Base-by-base conservation (phyloP, 2,797 vertebrate species). In the Propithecus perrieri region DNA sequence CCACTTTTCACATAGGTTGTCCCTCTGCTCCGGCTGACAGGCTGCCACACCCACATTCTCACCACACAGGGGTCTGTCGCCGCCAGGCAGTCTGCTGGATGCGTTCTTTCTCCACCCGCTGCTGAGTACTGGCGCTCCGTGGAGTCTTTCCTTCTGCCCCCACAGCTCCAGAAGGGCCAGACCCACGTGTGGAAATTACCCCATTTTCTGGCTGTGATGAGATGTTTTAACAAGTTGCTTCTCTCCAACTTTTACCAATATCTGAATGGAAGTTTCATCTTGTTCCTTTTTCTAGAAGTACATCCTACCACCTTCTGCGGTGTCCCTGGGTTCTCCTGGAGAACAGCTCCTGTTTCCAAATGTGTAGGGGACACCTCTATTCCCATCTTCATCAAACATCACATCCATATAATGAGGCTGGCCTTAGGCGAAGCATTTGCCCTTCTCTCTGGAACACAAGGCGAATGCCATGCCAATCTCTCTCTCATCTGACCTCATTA, bases 401-500 rank as follows among this genome's bases (percentile, higher is more conserved):
- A 28, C 1, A 30, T 48, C 43, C 33, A 0, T 38, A n/a, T 13
- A 72, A 55, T 46, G 35, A 89, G 41, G 35, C 53, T 33, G 5
- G 24, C 63, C 50, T 69, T 74, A n/a, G 12, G 4, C 2, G 38
- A 92, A 78, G 15, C 65, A 0, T 33, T 74, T 41, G 24, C 76
- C 33, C 61, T 95, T 87, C 86, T 89, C 22, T 80, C 76, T 7
- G 22, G 86, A 43, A 24, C 6, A 30, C 10, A 63, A 89, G 89
- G 59, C 48, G 41, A 65, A 8, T 7, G 46, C 41, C 57, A 22
- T 18, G 74, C 35, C 59, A 13, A 11, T 33, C 48, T 81, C 41
- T 57, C 59, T 92, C 48, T 85, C 79, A 35, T 41, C n/a, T 95
- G 50, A 67, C 61, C 46, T 86, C 71, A 28, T 50, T 76, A 24